Evolutionary conservation across 2,888 invertebrate species (phyloP).

Genomic region (Tenthredo distinguenda): DNA sequence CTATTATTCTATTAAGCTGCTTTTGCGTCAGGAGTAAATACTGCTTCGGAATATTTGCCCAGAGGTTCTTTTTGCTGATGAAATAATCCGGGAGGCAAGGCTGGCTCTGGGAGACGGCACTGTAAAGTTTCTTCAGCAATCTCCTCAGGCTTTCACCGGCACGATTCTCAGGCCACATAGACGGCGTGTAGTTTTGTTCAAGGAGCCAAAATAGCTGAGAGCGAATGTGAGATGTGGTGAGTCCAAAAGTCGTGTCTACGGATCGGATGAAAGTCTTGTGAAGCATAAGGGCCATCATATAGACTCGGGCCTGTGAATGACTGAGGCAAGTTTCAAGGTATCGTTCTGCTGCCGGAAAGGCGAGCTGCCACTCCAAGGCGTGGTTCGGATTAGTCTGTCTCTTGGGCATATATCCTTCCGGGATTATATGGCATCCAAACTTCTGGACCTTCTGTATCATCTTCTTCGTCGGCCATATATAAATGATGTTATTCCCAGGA

Average conservation of each 20-base stretch:
- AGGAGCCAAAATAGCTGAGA: slow-evolving; percentile 89
- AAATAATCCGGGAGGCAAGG: slow-evolving; percentile 85
- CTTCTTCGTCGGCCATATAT: slow-evolving; percentile 85
- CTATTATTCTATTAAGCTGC: slow-evolving; percentile 84
- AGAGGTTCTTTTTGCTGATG: slow-evolving; percentile 85
- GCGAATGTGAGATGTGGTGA: slow-evolving; percentile 86
- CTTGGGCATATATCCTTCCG: slow-evolving; percentile 85
- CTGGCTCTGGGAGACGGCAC: slow-evolving; percentile 81
- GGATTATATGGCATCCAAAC: slow-evolving; percentile 86
- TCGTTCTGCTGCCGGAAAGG: slow-evolving; percentile 88
- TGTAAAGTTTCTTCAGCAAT: slow-evolving; percentile 83
- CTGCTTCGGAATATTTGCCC: slow-evolving; percentile 85
- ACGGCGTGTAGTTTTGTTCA: slow-evolving; percentile 83
- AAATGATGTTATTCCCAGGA: slow-evolving; percentile 81
- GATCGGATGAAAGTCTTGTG: slow-evolving; percentile 87
- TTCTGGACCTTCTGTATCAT: slow-evolving; percentile 85
- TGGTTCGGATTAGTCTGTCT: slow-evolving; percentile 82
- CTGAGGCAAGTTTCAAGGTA: slow-evolving; percentile 87
- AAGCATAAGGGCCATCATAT: slow-evolving; percentile 85
- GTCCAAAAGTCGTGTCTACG: slow-evolving; percentile 82
- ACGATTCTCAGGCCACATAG: slow-evolving; percentile 87
- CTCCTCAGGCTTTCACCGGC: slow-evolving; percentile 84
- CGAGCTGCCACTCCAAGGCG: slow-evolving; percentile 88
- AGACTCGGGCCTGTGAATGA: slow-evolving; percentile 86
- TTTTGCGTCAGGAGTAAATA: slow-evolving; percentile 84